Evolutionary conservation across 2,113 vertebrate genomes (phyloP), one percentile per base, ranked within the genome.

Genomic region (Tauraco erythrolophus): DNA sequence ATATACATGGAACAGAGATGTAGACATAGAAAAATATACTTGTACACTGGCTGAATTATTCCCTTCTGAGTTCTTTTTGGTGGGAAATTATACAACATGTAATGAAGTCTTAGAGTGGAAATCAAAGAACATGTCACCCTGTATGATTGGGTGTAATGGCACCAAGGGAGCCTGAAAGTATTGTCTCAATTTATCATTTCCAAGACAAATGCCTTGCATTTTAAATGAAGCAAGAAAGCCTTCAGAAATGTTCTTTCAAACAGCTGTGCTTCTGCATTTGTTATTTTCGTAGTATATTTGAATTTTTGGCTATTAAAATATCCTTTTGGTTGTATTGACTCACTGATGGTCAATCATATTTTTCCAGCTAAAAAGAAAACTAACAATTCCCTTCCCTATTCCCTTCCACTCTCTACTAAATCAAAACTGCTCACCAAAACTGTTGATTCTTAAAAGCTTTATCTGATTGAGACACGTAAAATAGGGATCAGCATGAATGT

Each of bases 121-220:
- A 96, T 94, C 92, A 93, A 92, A 96, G 88, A 93, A 79, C n/a
- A 71, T 72, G 35, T 89, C 83, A 89, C 50, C 68, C 27, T 82
- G 5, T 75, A 57, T 28, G n/a, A 70, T 19, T 43, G n/a, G n/a
- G 39, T 84, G 33, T 92, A 93, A 68, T 95, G 91, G 50, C 71
- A 91, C 48, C n/a, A 69, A 68, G 62, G 71, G 56, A 82, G 14
- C 53, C 70, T 68, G 61, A 76, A 91, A 92, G 50, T 80, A 72
- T 74, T 92, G 85, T 71, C 88, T 95, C 81, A 76, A 95, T 94
- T 84, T 94, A 79, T 94, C 80, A 81, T 95, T 94, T 90, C 80
- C 31, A 83, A 94, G 93, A 90, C 60, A 88, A 85, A 53, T 2
- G 43, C 53, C 80, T 94, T 75, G 46, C 28, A 60, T 95, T 91